phyloP scores from a whole-genome alignment of 2,797 vertebrate genomes.

The Remorina albescens region DNA sequence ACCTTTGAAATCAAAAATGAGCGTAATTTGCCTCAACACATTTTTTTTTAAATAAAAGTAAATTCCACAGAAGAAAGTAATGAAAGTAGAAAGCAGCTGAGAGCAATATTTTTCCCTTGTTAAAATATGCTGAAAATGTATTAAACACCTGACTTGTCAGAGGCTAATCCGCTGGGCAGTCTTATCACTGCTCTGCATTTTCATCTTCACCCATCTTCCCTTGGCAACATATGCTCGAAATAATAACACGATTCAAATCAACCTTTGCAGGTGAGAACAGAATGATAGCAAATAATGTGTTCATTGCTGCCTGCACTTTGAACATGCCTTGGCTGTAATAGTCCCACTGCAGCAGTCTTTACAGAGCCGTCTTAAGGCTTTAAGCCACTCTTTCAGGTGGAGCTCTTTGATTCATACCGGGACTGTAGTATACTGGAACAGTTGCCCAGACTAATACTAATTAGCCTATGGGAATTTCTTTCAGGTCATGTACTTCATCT shows the following conservation, averaged over 20 bases:
- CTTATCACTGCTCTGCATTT: background rate
- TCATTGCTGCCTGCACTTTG: slow-evolving; percentile 50
- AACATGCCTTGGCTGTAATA: slow-evolving; percentile 48
- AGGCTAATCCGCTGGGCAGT: slow-evolving; percentile 52
- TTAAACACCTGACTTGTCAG: slow-evolving; percentile 32
- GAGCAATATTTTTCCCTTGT: slow-evolving; percentile 45
- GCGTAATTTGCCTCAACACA: slow-evolving; percentile 17
- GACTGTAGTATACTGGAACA: slow-evolving; percentile 51
- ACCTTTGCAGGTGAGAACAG: slow-evolving; percentile 52
- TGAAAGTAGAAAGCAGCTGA: slow-evolving; percentile 36
- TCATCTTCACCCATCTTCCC: background rate
- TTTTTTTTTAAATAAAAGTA: slow-evolving; percentile 36
- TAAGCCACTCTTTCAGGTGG: slow-evolving; percentile 58
- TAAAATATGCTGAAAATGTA: slow-evolving; percentile 40
- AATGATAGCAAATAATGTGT: slow-evolving; percentile 52
- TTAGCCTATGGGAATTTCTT: slow-evolving; percentile 68
- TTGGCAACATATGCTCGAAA: slow-evolving; percentile 21
- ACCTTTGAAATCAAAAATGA: slow-evolving; percentile 24
- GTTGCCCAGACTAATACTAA: slow-evolving; percentile 70
- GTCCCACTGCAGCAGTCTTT: slow-evolving; percentile 46
- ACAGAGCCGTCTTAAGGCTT: slow-evolving; percentile 32
- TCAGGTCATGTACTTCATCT: slow-evolving; percentile 79
- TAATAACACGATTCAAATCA: slow-evolving; percentile 60
- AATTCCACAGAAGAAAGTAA: slow-evolving; percentile 38
- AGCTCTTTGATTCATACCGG: slow-evolving; percentile 56